These are phyloP conservation scores for Nematopogon swammerdamellus DNA, from an alignment of 2,888 invertebrate genomes.

Conservation along the genomic window DNA sequence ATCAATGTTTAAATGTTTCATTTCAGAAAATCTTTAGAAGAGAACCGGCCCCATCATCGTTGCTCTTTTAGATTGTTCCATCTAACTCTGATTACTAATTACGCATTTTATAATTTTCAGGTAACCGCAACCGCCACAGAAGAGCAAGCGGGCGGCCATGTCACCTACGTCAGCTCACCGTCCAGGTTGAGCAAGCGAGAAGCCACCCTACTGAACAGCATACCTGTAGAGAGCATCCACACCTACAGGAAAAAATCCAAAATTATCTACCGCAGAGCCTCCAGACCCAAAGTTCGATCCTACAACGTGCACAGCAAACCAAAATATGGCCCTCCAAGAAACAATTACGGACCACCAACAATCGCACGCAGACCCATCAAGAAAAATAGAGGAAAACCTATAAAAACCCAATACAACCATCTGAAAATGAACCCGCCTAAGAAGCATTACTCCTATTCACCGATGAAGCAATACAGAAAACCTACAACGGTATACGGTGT, in stretches of 20 bases:
- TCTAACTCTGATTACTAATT: no score
- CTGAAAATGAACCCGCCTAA: conserved; percentile 5
- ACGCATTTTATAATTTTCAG: no score
- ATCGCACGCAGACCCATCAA: conserved; percentile 21
- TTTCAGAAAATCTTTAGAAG: no score
- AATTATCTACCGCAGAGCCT: conserved; percentile 26
- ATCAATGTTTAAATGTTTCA: no score
- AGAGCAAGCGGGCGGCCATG: conserved; percentile 5
- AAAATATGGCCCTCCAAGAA: conserved; percentile 19
- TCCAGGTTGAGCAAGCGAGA: conserved; percentile 24
- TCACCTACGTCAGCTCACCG: conserved; percentile 16
- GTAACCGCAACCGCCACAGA: not conserved
- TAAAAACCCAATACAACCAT: conserved; percentile 20
- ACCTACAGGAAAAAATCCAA: conserved; percentile 23
- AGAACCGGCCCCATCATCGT: no score
- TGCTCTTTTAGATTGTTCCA: no score
- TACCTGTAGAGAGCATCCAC: conserved; percentile 20
- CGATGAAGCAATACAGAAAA: no score
- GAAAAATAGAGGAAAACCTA: conserved; percentile 21
- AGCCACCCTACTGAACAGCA: conserved; percentile 25
- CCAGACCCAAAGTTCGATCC: conserved; percentile 15
- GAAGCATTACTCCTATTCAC: not conserved
- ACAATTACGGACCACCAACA: conserved; percentile 22
- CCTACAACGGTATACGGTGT: no score
- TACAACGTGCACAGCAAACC: conserved; percentile 13